Percentiles rank a stretch among this genome's conserved stretches.
Conservation (phyloP, 2,113 vertebrate genomes). For the Bothrops jararaca region DNA sequence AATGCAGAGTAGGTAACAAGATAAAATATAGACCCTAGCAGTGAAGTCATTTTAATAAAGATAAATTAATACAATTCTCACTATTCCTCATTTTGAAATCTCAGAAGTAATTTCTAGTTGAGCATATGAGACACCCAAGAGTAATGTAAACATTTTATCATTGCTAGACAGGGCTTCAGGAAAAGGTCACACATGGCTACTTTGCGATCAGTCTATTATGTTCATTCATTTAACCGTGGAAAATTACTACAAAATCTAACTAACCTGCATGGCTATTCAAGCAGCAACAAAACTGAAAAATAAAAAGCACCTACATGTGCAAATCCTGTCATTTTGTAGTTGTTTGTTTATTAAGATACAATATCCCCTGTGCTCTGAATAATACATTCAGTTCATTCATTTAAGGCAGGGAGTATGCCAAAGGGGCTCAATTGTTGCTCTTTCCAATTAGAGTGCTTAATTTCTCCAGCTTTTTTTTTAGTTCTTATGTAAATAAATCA, state of each 20-base stretch:
- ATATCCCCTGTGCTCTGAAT: conserved; percentile 2
- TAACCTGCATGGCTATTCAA: background rate
- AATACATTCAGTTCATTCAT: background rate
- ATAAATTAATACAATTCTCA: background rate
- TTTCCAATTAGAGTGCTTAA: conserved; percentile 27
- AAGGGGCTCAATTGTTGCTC: background rate
- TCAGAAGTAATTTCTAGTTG: conserved; percentile 5
- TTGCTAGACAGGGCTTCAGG: background rate
- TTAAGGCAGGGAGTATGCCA: background rate
- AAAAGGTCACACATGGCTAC: conserved; percentile 10
- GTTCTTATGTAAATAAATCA: conserved; percentile 26
- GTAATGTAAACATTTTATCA: conserved; percentile 11
- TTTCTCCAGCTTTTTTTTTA: conserved; percentile 26
- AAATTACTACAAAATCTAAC: conserved; percentile 14
- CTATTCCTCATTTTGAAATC: background rate
- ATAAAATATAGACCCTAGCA: background rate
- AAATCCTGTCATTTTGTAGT: background rate
- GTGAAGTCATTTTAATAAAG: background rate
- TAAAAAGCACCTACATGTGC: background rate
- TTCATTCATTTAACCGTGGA: background rate
- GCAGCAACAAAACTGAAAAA: background rate
- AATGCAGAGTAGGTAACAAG: background rate
- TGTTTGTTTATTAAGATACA: conserved; percentile 11
- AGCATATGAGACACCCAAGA: background rate
- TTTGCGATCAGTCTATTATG: background rate